These are phyloP conservation scores for Eolophus roseicapilla DNA, from an alignment of 2,113 vertebrate genomes.

Conservation along the genomic window DNA sequence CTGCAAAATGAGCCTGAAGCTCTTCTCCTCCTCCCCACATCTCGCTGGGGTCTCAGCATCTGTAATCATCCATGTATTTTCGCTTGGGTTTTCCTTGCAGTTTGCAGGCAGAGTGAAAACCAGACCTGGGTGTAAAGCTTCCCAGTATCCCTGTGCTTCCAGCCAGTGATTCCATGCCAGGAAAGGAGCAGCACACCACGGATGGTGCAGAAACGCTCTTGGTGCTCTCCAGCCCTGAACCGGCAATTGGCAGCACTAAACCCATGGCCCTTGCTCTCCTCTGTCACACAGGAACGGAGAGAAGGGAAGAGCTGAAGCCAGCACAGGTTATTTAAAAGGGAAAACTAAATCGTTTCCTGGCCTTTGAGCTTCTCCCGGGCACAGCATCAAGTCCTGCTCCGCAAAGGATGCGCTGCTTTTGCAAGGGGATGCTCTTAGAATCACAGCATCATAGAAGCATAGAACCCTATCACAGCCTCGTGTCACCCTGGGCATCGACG, in stretches of 20 bases:
- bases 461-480: not conserved
- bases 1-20: not conserved
- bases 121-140: not conserved
- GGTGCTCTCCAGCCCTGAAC: not conserved
- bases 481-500: fast-evolving
- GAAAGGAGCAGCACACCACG: not conserved
- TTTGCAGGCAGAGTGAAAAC: not conserved
- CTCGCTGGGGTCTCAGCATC: fast-evolving
- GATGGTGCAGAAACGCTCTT: not conserved
- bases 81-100: not conserved
- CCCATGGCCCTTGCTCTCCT: not conserved
- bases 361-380: not conserved
- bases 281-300: fast-evolving
- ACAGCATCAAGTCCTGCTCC: not conserved
- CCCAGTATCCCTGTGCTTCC: not conserved
- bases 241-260: not conserved
- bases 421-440: not conserved
- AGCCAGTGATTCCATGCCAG: fast-evolving
- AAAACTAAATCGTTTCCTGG: not conserved
- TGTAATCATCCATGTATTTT: not conserved
- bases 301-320: not conserved
- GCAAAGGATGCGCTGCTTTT: not conserved
- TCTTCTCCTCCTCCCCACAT: not conserved
- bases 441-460: not conserved
- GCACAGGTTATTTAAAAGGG: not conserved